Conservation (phyloP, 2,797 vertebrate genomes). For the Sparidentex hasta region DNA sequence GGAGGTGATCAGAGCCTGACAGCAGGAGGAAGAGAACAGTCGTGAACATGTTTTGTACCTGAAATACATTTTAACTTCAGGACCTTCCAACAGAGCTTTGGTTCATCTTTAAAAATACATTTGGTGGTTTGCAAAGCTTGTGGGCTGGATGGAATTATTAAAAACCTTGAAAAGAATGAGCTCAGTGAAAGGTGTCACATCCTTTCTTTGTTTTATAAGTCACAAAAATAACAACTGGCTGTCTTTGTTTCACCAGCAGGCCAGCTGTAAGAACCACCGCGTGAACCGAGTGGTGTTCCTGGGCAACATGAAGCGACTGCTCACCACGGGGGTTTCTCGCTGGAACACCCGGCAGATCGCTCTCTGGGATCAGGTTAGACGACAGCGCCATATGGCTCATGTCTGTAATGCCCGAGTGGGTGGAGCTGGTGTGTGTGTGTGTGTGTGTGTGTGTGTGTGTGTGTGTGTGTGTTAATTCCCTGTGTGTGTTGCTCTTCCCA, state of each 20-base stretch:
- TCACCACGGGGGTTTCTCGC: conserved; percentile 96
- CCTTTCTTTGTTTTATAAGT: neutral
- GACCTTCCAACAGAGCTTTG: neutral
- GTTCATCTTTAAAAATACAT: neutral
- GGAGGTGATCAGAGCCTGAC: conserved; percentile 15
- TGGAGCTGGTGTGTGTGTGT: conserved; percentile 33
- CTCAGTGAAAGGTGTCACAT: neutral
- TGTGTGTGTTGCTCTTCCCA: conserved; percentile 67
- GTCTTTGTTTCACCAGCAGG: conserved; percentile 86
- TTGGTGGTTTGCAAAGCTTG: too few species aligned
- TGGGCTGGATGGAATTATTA: neutral
- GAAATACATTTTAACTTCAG: neutral
- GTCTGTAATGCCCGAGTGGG: conserved; percentile 32
- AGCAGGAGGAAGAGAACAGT: conserved; percentile 2
- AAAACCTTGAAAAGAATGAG: neutral
- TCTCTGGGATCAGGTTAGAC: conserved; percentile 97
- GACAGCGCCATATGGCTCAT: conserved; percentile 36
- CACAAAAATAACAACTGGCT: neutral
- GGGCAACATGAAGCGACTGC: conserved; percentile 94
- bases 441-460: conserved; percentile 23
- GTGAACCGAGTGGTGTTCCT: conserved; percentile 97
- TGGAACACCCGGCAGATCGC: conserved; percentile 99
- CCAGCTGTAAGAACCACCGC: conserved; percentile 96
- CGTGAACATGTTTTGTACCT: conserved; percentile 8
- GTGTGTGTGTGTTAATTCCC: conserved; percentile 22